Evolutionary conservation across 2,888 invertebrate genomes (phyloP).

Genomic region (Phengaris arion): DNA sequence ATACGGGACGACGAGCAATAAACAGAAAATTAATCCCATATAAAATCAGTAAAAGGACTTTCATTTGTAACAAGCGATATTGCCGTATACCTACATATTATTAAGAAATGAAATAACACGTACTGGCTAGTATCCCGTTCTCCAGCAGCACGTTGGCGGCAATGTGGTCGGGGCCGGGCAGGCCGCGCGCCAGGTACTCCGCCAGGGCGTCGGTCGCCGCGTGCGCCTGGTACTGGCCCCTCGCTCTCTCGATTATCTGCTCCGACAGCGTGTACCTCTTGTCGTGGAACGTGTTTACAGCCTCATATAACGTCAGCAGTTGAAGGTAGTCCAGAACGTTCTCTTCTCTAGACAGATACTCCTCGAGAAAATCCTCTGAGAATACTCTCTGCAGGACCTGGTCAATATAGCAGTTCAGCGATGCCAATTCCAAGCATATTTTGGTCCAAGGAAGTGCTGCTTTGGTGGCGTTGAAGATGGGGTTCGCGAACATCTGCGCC

Average conservation of each 20-base stretch:
- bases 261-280: slow-evolving; percentile 59
- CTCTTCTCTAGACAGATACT: slow-evolving; percentile 56
- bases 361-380: slow-evolving; percentile 66
- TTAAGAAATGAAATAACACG: slow-evolving; percentile 34
- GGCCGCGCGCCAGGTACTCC: slow-evolving; percentile 67
- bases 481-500: slow-evolving; percentile 62
- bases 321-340: slow-evolving; percentile 69
- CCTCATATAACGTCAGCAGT: slow-evolving; percentile 78
- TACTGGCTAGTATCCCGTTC: slow-evolving; percentile 78
- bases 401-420: slow-evolving; percentile 79
- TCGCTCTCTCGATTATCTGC: slow-evolving; percentile 58
- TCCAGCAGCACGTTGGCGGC: slow-evolving; percentile 75
- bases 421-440: slow-evolving; percentile 77
- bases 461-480: slow-evolving; percentile 57
- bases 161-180: slow-evolving; percentile 80
- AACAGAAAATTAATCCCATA: too few species aligned
- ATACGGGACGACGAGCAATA: too few species aligned
- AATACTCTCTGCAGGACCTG: slow-evolving; percentile 76
- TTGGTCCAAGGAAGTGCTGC: slow-evolving; percentile 74
- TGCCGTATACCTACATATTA: too few species aligned
- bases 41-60: too few species aligned
- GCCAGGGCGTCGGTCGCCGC: slow-evolving; percentile 63
- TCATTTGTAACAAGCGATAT: too few species aligned
- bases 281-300: slow-evolving; percentile 69
- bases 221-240: slow-evolving; percentile 53